Conservation (phyloP, 1,140 invertebrate species). For the Drepana arcuata region DNA sequence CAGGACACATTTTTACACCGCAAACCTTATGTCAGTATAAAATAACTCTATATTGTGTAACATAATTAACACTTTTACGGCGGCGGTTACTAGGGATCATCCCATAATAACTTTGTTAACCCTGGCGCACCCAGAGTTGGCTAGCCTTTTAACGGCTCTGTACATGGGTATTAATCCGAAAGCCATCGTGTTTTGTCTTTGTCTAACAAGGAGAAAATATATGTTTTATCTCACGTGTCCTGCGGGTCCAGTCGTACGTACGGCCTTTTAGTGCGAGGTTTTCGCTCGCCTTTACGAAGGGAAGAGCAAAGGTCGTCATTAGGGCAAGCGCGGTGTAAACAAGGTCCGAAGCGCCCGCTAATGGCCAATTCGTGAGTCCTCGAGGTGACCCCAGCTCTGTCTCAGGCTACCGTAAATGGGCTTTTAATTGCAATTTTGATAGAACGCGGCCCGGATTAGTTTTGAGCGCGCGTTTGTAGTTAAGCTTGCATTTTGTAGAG, state of each 20-base stretch:
- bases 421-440: conserved; percentile 70
- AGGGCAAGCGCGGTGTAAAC: conserved; percentile 72
- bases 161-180: conserved; percentile 69
- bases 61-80: conserved; percentile 70
- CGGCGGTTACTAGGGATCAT: conserved; percentile 61
- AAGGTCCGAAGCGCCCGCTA: conserved; percentile 69
- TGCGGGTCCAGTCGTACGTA: conserved; percentile 42
- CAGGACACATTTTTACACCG: no score
- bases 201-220: conserved; percentile 27
- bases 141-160: conserved; percentile 65
- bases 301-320: conserved; percentile 73
- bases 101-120: conserved; percentile 71
- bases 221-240: conserved; percentile 50
- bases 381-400: conserved; percentile 64
- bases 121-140: conserved; percentile 53
- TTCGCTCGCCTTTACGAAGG: conserved; percentile 72
- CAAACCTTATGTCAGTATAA: conserved; percentile 31
- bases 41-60: conserved; percentile 51
- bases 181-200: conserved; percentile 60
- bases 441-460: conserved; percentile 59
- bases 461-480: no score
- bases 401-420: conserved; percentile 59
- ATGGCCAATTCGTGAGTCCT: conserved; percentile 67
- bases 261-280: conserved; percentile 70
- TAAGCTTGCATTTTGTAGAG: no score